These are phyloP conservation scores for Galago senegalensis DNA, from an alignment of 2,797 vertebrate species.

Conservation along the genomic window DNA sequence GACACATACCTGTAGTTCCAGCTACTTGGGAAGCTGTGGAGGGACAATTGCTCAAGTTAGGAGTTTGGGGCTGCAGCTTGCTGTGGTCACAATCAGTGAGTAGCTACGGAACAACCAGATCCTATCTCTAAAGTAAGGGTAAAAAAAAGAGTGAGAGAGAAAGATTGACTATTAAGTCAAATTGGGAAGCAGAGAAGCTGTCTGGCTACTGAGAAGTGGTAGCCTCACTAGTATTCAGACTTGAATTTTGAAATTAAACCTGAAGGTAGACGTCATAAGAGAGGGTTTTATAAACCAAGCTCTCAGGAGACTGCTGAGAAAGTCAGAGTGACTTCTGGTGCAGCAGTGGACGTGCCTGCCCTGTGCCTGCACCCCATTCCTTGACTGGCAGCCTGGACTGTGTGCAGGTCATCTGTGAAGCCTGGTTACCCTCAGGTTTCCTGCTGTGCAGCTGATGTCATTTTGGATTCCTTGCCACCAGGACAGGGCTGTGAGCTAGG, in stretches of 20 bases:
- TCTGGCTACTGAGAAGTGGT: background rate
- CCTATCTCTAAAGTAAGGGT: background rate
- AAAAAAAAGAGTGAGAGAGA: background rate
- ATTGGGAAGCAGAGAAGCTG: background rate
- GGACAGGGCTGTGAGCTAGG: background rate
- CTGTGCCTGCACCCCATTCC: no score
- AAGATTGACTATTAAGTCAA: background rate
- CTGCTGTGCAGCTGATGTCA: background rate
- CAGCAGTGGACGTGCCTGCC: no score
- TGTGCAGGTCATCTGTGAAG: background rate
- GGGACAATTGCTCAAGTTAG: background rate
- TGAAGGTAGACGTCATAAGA: background rate
- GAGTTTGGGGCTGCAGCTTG: background rate
- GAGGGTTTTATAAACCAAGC: background rate
- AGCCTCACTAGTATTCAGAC: background rate
- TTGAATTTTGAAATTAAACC: background rate
- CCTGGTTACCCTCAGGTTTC: background rate
- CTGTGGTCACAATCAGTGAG: background rate
- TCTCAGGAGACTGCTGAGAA: rapidly evolving
- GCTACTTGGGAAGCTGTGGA: background rate
- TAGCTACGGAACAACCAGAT: background rate
- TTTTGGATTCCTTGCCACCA: background rate
- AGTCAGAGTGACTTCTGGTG: background rate
- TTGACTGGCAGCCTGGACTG: no score
- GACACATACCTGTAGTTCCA: background rate